A percentile compares a stretch with the other conserved stretches of the same genome.
Conservation (phyloP, 2,797 vertebrate genomes). For the Clarias fuscus region DNA sequence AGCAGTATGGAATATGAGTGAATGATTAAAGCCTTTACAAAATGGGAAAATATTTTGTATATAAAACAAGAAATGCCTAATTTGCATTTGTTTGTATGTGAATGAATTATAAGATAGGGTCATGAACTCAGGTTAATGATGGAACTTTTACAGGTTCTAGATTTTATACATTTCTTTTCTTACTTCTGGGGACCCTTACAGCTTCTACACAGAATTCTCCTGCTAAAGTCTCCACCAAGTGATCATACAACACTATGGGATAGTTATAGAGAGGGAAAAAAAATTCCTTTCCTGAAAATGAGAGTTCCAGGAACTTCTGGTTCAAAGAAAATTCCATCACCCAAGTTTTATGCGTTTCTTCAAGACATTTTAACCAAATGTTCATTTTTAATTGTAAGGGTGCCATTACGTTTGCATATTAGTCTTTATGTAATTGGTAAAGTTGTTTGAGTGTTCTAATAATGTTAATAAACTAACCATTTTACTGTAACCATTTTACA, state of each 20-base stretch:
- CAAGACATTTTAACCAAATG: too few relatives aligned
- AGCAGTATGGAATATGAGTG: too few relatives aligned
- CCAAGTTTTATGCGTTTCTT: background rate
- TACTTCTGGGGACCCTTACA: background rate
- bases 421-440: background rate
- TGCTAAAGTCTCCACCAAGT: background rate
- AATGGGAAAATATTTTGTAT: background rate
- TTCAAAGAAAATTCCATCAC: background rate
- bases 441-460: background rate
- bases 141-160: too few relatives aligned
- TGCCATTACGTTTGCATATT: background rate
- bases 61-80: background rate
- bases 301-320: background rate
- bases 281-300: background rate
- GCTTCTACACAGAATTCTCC: background rate
- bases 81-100: background rate
- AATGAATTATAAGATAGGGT: background rate
- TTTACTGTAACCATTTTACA: background rate
- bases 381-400: background rate
- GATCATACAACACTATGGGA: background rate
- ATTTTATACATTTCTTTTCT: background rate
- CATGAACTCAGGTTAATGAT: background rate
- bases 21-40: background rate
- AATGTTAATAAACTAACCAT: background rate
- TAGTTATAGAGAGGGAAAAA: background rate